These are phyloP conservation scores for Ptilorrhoa leucosticta DNA, from an alignment of 2,113 vertebrate genomes.

Conservation along the genomic window DNA sequence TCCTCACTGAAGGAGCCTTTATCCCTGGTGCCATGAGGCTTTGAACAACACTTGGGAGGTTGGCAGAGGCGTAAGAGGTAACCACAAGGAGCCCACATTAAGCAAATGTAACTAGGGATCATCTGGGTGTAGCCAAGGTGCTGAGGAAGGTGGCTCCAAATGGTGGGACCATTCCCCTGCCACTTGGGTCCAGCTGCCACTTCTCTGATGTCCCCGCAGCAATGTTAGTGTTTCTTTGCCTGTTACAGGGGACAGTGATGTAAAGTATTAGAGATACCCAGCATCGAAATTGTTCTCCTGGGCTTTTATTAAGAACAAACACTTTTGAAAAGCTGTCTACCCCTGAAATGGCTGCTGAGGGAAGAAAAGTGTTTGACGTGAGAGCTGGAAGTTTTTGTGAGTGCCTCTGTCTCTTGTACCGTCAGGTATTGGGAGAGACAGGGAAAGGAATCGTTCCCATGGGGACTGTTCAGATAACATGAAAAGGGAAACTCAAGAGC, in stretches of 20 bases:
- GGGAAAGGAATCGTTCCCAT: neutral
- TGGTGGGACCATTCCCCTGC: fast-evolving
- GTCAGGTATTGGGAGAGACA: neutral
- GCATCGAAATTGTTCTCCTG: neutral
- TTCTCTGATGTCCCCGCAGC: neutral
- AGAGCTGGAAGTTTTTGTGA: neutral
- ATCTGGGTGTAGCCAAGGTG: neutral
- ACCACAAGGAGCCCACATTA: neutral
- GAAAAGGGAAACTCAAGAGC: neutral
- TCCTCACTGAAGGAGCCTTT: neutral
- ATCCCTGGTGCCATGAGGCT: neutral
- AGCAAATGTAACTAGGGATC: neutral
- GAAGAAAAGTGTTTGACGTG: neutral
- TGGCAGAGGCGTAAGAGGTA: neutral
- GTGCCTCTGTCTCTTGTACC: fast-evolving
- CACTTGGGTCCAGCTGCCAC: neutral
- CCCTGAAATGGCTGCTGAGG: neutral
- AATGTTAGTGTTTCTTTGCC: neutral
- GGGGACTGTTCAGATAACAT: neutral
- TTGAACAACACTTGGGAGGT: neutral
- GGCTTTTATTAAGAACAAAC: neutral
- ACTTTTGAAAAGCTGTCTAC: neutral
- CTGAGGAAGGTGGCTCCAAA: neutral
- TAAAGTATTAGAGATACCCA: neutral
- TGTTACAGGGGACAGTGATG: neutral